A percentile compares a stretch with the other conserved stretches of the same genome.
Conservation (phyloP, 2,797 vertebrate species). For the Pyrocephalus nanus region DNA sequence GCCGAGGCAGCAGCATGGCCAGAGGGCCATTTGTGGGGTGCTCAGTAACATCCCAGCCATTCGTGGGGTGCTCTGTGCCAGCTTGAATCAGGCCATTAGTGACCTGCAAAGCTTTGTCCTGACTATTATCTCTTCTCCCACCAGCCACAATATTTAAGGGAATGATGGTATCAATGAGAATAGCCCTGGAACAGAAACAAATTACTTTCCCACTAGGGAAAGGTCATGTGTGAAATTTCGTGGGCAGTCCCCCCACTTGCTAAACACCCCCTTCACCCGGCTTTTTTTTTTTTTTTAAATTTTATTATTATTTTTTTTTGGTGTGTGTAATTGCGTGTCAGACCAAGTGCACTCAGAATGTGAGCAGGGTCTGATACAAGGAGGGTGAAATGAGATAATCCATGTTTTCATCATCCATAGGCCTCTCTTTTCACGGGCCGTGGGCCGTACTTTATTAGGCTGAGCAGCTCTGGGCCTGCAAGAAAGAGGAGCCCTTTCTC, state of each 20-base stretch:
- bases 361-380: constrained; percentile 84
- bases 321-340: constrained; percentile 74
- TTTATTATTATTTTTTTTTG: neutral
- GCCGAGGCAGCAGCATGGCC: rapidly evolving
- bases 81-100: no score
- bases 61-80: neutral
- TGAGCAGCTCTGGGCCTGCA: constrained; percentile 89
- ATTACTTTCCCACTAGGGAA: constrained; percentile 40
- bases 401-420: constrained; percentile 87
- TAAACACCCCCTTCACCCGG: neutral
- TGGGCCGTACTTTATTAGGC: constrained; percentile 99
- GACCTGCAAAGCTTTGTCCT: neutral
- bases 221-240: constrained; percentile 52
- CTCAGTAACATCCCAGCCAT: neutral
- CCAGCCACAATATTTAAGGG: neutral
- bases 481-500: constrained; percentile 91
- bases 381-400: constrained; percentile 92
- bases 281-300: neutral
- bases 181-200: neutral
- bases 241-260: neutral
- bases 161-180: neutral
- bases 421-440: constrained; percentile 93
- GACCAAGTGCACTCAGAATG: constrained; percentile 80
- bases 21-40: neutral
- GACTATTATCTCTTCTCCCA: neutral